Conservation (phyloP, 2,113 vertebrate genomes). For the Morone saxatilis region DNA sequence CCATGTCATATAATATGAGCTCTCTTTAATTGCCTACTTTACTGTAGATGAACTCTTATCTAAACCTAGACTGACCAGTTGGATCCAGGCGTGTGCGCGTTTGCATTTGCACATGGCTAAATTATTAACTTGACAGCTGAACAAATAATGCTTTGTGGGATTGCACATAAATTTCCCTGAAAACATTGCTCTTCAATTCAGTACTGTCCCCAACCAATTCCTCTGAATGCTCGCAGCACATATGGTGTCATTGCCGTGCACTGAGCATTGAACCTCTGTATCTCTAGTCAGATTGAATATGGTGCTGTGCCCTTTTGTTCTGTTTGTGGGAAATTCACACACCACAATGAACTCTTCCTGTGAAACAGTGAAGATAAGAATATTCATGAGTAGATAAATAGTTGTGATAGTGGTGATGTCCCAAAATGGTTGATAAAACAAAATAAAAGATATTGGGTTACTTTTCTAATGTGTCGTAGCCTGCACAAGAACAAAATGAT, state of each 20-base stretch:
- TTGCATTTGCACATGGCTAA: constrained; percentile 54
- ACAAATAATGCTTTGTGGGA: constrained; percentile 6
- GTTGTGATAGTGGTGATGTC: not conserved
- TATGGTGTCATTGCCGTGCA: not conserved
- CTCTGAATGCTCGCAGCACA: not conserved
- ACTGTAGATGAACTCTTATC: constrained; percentile 29
- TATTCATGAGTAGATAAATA: constrained; percentile 1
- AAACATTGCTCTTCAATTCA: not conserved
- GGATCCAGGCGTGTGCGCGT: constrained; percentile 25
- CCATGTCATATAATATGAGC: not conserved
- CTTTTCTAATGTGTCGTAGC: not conserved
- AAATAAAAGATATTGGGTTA: not conserved
- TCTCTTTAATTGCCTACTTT: constrained; percentile 12
- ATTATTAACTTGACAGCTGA: constrained; percentile 61
- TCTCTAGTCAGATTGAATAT: not conserved
- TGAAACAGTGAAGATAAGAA: constrained; percentile 14
- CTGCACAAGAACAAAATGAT: not conserved
- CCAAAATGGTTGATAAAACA: not conserved
- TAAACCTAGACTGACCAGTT: constrained; percentile 10
- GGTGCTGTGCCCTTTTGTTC: not conserved
- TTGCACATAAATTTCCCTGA: not conserved
- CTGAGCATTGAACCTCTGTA: not conserved
- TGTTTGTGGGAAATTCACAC: constrained; percentile 21
- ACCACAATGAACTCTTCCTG: not conserved
- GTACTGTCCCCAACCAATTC: not conserved